Conservation (phyloP, 53 echinoderm and acorn worm species). For the Apostichopus leukothele region DNA sequence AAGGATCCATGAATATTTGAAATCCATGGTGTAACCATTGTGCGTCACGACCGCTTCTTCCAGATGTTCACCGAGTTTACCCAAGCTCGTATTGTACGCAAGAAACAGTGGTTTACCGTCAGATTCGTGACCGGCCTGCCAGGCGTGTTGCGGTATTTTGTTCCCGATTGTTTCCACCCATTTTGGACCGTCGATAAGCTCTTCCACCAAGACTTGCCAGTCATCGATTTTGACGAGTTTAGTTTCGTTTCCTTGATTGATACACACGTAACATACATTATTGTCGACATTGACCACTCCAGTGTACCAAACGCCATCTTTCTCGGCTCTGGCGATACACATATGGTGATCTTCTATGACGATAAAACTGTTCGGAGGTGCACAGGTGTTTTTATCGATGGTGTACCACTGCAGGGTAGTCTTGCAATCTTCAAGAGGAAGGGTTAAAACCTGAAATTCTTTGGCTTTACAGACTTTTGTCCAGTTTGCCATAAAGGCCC, state of each 20-base stretch:
- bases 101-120: constrained; percentile 29
- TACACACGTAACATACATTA: constrained; percentile 28
- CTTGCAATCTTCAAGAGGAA: not conserved
- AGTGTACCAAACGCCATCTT: not conserved
- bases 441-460: constrained; percentile 33
- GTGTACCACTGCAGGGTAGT: constrained; percentile 13
- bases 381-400: constrained; percentile 34
- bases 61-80: constrained; percentile 27
- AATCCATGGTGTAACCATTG: constrained; percentile 30
- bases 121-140: constrained; percentile 34
- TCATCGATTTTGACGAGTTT: constrained; percentile 24
- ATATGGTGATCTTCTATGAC: constrained; percentile 33
- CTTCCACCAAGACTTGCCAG: constrained; percentile 39
- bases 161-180: constrained; percentile 45
- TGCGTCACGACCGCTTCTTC: constrained; percentile 1
- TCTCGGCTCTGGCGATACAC: constrained; percentile 28
- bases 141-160: constrained; percentile 37
- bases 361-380: constrained; percentile 39
- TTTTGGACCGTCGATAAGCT: constrained; percentile 16
- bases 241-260: constrained; percentile 30
- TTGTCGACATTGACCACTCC: constrained; percentile 38
- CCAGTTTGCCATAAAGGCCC: constrained; percentile 42
- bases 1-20: constrained; percentile 18
- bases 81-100: constrained; percentile 37
- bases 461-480: constrained; percentile 34